These are phyloP conservation scores for Apodemia hepburni DNA, from an alignment of 2,888 invertebrate species.

Conservation along the genomic window DNA sequence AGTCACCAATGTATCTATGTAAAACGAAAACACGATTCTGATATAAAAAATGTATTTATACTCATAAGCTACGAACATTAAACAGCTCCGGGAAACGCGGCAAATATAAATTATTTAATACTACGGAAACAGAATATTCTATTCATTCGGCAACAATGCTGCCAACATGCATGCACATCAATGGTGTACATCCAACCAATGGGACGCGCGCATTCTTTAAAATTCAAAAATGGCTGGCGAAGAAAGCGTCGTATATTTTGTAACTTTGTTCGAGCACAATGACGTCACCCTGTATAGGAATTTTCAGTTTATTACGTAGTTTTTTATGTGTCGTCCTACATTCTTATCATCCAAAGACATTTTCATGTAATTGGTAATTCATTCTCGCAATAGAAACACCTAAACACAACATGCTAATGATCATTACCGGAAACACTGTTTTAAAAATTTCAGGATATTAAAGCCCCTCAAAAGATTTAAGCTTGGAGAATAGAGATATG, in stretches of 20 bases:
- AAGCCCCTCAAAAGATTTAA: no score
- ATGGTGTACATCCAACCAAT: conserved; percentile 28
- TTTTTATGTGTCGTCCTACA: conserved; percentile 20
- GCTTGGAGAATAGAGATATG: no score
- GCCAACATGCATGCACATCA: conserved; percentile 36
- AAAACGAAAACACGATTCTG: not conserved
- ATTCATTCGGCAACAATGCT: conserved; percentile 39
- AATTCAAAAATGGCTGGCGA: conserved; percentile 13
- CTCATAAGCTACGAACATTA: conserved; percentile 9
- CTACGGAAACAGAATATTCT: conserved; percentile 28
- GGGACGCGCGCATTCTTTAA: conserved; percentile 20
- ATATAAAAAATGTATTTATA: conserved; percentile 8
- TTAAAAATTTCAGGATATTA: not conserved
- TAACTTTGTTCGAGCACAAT: conserved; percentile 21
- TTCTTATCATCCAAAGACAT: conserved; percentile 26
- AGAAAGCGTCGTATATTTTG: conserved; percentile 16
- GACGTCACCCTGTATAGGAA: conserved; percentile 22
- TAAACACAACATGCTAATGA: not conserved
- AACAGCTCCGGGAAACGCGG: conserved; percentile 8
- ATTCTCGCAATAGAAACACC: conserved; percentile 29
- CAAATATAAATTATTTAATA: conserved; percentile 15
- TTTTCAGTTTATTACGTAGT: conserved; percentile 25
- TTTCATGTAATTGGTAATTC: conserved; percentile 28
- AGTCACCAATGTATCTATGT: not conserved
- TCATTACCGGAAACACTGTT: not conserved